Base-by-base conservation (phyloP, 2,888 invertebrate species). In the Dorcus hopei region DNA sequence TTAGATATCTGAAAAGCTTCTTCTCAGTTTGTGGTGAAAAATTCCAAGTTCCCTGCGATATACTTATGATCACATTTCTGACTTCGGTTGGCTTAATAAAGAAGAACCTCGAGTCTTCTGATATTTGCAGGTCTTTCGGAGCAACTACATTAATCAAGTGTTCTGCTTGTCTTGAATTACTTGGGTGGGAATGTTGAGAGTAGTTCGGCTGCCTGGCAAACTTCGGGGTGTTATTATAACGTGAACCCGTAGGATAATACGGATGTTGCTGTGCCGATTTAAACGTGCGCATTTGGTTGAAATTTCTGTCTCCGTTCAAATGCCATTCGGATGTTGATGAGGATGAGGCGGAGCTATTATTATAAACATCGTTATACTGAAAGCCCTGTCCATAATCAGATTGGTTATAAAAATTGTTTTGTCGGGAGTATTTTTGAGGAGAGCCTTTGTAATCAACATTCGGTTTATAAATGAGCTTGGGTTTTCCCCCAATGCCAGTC, bases 401-500 rank as follows among this genome's bases (percentile, higher is more conserved):
- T 6, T 33, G 26, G 7, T 33, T 33, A 33, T 33, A 6, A 7
- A 6, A 33, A 4, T 42, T 5, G 11, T 42, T 11, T 6, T 42
- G 9, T 45, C 45, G 5, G 45, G 45, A 19, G 9, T 45, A 16
- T 4, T 33, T 33, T 7, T 33, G 26, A 5, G 26, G 26, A 33
- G 26, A 33, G 26, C 26, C 26, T 7, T 11, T 9, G 9, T 16
- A 19, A 9, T 16, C 45, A 23, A 45, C 9, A 7, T 19, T 11
- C 8, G 16, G 16, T 3, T 7, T 16, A 19, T 45, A 45, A n/a
- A 87, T 77, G 2, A 89, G 88, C 66, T 86, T 84, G 0, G 92
- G 92, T 52, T 89, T 80, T 73, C 88, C 88, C 0, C 91, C 91
- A 58, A 92, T 87, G 0, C 90, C 90, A 5, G 82, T 78, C 0